Percentiles rank a stretch among this genome's conserved stretches.
phyloP scores from a whole-genome alignment of 2,113 vertebrate genomes.

The Cavia porcellus region DNA sequence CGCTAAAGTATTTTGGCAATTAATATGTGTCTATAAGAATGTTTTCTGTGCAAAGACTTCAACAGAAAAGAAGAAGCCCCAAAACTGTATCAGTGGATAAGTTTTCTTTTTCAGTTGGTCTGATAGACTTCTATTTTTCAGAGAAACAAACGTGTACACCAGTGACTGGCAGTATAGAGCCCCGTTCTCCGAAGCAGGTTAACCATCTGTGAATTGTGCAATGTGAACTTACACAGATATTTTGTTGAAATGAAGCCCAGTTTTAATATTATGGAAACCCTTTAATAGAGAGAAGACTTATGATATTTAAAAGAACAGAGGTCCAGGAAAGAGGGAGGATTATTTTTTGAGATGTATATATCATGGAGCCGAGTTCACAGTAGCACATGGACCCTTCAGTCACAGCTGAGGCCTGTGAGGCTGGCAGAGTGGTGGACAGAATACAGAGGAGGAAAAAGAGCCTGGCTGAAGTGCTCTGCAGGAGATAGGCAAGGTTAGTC shows the following conservation, averaged over 20 bases:
- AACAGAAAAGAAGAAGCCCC: background rate
- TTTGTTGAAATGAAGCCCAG: background rate
- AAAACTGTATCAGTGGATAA: background rate
- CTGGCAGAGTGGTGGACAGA: constrained; percentile 54
- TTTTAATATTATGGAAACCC: background rate
- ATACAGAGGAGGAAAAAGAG: constrained; percentile 75
- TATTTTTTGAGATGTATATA: constrained; percentile 13
- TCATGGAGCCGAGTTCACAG: background rate
- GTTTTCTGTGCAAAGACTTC: constrained; percentile 25
- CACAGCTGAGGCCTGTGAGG: constrained; percentile 62
- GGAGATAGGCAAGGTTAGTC: constrained; percentile 42
- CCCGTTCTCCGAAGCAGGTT: background rate
- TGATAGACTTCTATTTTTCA: background rate
- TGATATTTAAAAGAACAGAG: background rate
- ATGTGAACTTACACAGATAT: background rate
- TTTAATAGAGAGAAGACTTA: background rate
- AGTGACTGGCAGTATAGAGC: background rate
- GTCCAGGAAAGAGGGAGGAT: background rate
- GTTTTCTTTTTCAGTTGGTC: background rate
- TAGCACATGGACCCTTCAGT: constrained; percentile 51
- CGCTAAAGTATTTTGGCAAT: background rate
- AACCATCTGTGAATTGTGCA: background rate
- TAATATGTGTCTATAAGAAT: background rate
- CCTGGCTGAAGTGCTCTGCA: constrained; percentile 49
- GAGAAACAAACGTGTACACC: background rate